These are phyloP conservation scores for Anthopleura xanthogrammica DNA, from an alignment of 92 coral and sea anemone species.

Conservation along the genomic window DNA sequence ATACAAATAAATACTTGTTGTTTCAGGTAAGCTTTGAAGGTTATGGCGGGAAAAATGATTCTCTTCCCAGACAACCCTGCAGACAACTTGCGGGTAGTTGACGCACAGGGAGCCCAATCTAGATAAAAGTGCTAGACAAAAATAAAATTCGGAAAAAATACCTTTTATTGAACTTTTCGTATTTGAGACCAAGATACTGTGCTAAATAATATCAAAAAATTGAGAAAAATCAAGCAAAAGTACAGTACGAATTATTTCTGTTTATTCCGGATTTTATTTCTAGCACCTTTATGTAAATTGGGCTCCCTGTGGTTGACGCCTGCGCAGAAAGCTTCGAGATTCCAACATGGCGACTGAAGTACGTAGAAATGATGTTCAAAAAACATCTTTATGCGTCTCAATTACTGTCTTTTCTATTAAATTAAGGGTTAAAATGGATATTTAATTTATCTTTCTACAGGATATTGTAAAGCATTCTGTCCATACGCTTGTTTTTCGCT, in stretches of 20 bases:
- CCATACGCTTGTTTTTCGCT: slow-evolving; percentile 98
- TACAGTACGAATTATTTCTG: too few species aligned
- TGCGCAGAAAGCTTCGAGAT: slow-evolving; percentile 25
- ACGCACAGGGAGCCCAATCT: too few species aligned
- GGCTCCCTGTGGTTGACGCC: slow-evolving; percentile 8
- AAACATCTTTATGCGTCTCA: background rate
- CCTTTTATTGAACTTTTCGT: too few species aligned
- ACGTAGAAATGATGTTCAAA: slow-evolving; percentile 2
- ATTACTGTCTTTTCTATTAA: background rate
- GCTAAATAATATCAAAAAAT: too few species aligned
- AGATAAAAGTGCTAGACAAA: too few species aligned
- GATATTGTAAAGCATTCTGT: slow-evolving; percentile 99
- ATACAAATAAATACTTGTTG: background rate
- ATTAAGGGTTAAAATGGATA: background rate
- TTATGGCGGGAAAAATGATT: slow-evolving; percentile 46
- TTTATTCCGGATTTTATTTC: too few species aligned
- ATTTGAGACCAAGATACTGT: too few species aligned
- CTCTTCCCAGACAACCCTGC: slow-evolving; percentile 1
- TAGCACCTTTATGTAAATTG: too few species aligned
- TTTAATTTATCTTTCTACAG: slow-evolving; percentile 38
- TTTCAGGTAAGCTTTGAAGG: too few species aligned
- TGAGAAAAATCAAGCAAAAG: too few species aligned
- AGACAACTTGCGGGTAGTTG: background rate
- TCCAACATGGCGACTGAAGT: slow-evolving; percentile 93
- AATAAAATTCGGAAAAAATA: too few species aligned